Percentiles rank a stretch among this genome's conserved stretches.
Evolutionary conservation across 1,140 invertebrate genomes (phyloP).

Genomic region (Zaprionus ornatus): DNA sequence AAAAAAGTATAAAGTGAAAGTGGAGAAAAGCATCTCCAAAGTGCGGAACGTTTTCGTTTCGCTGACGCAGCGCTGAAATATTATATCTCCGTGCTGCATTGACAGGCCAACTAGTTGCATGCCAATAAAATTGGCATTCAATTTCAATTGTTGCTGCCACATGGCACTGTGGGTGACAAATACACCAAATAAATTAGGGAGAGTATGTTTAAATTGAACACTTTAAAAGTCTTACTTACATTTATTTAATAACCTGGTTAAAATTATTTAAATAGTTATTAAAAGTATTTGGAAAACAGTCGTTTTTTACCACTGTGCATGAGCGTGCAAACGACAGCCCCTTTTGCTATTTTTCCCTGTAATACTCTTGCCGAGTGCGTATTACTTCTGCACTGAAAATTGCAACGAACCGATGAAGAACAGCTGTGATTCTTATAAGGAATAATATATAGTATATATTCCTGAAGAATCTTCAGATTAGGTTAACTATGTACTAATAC

Average conservation of each 20-base stretch:
- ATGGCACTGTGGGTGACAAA: background rate
- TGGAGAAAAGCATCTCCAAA: slow-evolving; percentile 16
- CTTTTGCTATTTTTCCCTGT: slow-evolving; percentile 15
- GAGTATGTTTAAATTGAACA: background rate
- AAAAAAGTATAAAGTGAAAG: slow-evolving; percentile 23
- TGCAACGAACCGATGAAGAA: too few relatives aligned
- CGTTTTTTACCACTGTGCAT: background rate
- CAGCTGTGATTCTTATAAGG: too few relatives aligned
- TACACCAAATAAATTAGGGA: background rate
- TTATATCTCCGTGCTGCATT: slow-evolving; percentile 61
- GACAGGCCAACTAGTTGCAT: slow-evolving; percentile 75
- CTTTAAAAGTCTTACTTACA: background rate
- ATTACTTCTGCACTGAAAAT: background rate
- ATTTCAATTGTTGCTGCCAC: slow-evolving; percentile 63
- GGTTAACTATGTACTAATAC: too few relatives aligned
- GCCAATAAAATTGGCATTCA: slow-evolving; percentile 72
- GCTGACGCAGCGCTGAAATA: slow-evolving; percentile 62
- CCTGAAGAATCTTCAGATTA: too few relatives aligned
- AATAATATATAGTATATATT: too few relatives aligned
- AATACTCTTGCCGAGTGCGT: background rate
- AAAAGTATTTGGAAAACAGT: background rate
- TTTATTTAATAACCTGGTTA: background rate
- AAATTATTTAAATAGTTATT: background rate
- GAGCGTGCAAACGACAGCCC: slow-evolving; percentile 37
- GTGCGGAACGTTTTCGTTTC: slow-evolving; percentile 25